phyloP scores from a whole-genome alignment of 1,140 invertebrate genomes.

The Pogonomyrmex barbatus region DNA sequence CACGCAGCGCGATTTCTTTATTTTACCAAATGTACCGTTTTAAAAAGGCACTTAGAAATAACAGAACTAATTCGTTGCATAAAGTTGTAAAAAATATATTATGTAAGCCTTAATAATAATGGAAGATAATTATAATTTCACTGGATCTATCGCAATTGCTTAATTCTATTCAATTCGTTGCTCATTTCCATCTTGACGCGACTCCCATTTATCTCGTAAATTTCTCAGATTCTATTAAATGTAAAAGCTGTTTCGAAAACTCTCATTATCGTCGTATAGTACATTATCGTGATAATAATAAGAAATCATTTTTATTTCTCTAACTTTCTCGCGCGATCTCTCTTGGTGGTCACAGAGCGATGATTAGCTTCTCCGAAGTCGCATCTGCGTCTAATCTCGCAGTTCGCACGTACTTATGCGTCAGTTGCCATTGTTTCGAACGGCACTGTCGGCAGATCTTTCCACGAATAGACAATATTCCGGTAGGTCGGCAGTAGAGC shows the following conservation, averaged over 20 bases:
- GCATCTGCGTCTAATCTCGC: constrained; percentile 26
- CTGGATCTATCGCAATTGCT: constrained; percentile 2
- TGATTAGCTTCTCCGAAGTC: constrained; percentile 45
- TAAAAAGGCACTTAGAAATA: neutral
- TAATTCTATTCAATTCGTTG: constrained; percentile 41
- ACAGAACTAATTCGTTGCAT: neutral
- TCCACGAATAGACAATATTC: constrained; percentile 76
- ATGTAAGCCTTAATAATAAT: constrained; percentile 27
- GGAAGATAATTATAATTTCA: neutral
- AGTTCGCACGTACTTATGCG: constrained; percentile 70
- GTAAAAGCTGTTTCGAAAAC: constrained; percentile 33
- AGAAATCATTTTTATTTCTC: constrained; percentile 53
- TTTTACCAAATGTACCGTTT: constrained; percentile 65
- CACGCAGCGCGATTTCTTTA: constrained; percentile 46
- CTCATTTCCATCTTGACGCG: neutral
- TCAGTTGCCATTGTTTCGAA: constrained; percentile 68
- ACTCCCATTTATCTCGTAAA: constrained; percentile 19
- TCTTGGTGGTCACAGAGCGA: constrained; percentile 1
- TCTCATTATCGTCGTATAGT: constrained; percentile 34
- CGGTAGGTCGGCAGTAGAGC: constrained; percentile 63
- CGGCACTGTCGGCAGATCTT: constrained; percentile 68
- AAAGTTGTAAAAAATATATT: neutral
- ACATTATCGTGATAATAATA: constrained; percentile 53
- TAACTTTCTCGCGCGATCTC: constrained; percentile 53
- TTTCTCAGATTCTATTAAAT: constrained; percentile 45